A percentile compares a stretch with the other conserved stretches of the same genome.
These are phyloP conservation scores for Eciton burchellii DNA, from an alignment of 1,140 invertebrate genomes.

Conservation along the genomic window DNA sequence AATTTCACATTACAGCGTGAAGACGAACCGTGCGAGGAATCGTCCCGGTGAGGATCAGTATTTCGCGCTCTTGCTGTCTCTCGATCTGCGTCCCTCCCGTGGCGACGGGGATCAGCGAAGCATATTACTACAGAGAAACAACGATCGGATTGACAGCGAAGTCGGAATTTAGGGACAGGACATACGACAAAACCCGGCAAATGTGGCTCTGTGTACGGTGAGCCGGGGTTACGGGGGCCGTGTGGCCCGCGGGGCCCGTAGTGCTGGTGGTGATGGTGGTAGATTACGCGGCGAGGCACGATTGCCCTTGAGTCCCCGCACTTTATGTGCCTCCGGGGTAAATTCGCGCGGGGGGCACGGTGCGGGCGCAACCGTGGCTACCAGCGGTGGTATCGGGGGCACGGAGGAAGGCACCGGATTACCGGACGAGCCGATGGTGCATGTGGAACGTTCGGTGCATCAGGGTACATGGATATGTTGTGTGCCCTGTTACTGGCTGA, in stretches of 20 bases:
- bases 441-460: constrained; percentile 76
- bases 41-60: constrained; percentile 32
- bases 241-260: constrained; percentile 75
- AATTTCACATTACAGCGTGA: constrained; percentile 14
- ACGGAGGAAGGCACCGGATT: constrained; percentile 61
- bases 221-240: constrained; percentile 79
- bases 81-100: constrained; percentile 9
- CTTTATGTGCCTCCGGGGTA: constrained; percentile 76
- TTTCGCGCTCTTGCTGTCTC: background rate
- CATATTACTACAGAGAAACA: background rate
- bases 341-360: constrained; percentile 60
- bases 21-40: background rate
- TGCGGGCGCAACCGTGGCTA: constrained; percentile 49
- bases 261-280: constrained; percentile 57
- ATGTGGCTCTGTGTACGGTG: constrained; percentile 84
- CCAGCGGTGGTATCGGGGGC: constrained; percentile 12
- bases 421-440: constrained; percentile 80
- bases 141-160: constrained; percentile 30
- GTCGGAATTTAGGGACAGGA: constrained; percentile 62
- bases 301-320: constrained; percentile 77
- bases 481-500: constrained; percentile 87
- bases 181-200: constrained; percentile 77
- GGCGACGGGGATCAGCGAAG: background rate
- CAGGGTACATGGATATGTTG: constrained; percentile 87
- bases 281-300: constrained; percentile 70